These are phyloP conservation scores for Eira barbara DNA, from an alignment of 2,113 vertebrate genomes.

Conservation along the genomic window DNA sequence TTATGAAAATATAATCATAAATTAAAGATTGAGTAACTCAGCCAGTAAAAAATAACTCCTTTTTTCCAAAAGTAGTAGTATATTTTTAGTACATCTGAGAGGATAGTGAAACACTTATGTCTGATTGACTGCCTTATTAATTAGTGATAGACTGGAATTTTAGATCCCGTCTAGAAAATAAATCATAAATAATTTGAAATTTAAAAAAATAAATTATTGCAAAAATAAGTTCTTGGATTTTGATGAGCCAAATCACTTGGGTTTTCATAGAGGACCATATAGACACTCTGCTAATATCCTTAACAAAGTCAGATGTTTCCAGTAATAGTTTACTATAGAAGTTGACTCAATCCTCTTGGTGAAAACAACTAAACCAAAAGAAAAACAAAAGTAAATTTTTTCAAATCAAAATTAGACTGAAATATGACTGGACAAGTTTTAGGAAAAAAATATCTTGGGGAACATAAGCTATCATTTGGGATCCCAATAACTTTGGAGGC, in stretches of 20 bases:
- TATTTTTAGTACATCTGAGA: neutral
- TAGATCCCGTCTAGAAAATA: neutral
- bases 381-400: neutral
- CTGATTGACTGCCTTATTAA: neutral
- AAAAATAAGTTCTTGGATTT: neutral
- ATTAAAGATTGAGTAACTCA: conserved; percentile 65
- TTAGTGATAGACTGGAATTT: neutral
- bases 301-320: neutral
- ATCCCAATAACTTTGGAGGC: neutral
- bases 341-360: neutral
- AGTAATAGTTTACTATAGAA: neutral
- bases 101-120: neutral
- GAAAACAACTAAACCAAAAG: neutral
- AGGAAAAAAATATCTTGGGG: neutral
- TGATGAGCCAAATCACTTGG: neutral
- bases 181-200: neutral
- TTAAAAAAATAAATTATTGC: neutral
- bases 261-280: neutral
- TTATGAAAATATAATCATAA: conserved; percentile 68
- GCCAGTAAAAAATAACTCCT: neutral
- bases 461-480: neutral
- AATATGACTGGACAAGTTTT: neutral
- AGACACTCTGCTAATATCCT: neutral
- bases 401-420: neutral
- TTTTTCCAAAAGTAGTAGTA: neutral